Base-by-base conservation (phyloP, 2,113 vertebrate species). In the Myrmophylax atrothorax region DNA sequence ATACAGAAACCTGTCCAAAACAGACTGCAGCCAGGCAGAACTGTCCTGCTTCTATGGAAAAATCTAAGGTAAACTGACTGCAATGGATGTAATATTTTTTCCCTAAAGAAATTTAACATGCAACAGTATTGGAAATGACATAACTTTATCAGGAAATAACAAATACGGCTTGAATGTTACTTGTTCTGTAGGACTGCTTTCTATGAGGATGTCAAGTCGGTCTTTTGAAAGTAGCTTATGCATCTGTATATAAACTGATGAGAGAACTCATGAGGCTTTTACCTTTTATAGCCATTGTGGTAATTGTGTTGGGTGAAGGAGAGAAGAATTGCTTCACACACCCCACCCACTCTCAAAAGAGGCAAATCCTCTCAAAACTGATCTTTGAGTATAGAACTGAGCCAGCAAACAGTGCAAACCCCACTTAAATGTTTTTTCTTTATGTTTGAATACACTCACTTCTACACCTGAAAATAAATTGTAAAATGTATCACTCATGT, bases 61-160 rank as follows among this genome's bases (percentile, higher is more conserved):
- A 94, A 62, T 28, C 78, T 42, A 96, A 97, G 97, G 98, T 98
- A 98, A 97, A 90, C 47, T 62, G 44, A 53, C 31, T 50, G 24
- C 37, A 83, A 83, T 53, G 3, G 26, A 44, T 58, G 5, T 24
- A 63, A 49, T 6, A 5, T 13, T 64, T 75, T 73, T 88, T 24
- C 8, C 31, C 46, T 80, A 9, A 76, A 44, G 28, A 10, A 74
- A 67, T 31, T 9, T 76, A 62, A 25, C 7, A 3, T 50, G 16
- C 2, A 18, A 2, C 6, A 6, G 10, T 72, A 55, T 14, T 78
- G 38, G 56, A 50, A 75, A 55, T 38, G 0, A 84, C 24, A 62
- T 13, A 40, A 38, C 4, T 70, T 66, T 37, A 74, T 56, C 22
- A 59, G 42, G 64, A 77, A 69, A 38, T 64, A 47, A 76, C 3